Evolutionary conservation across 2,113 vertebrate genomes (phyloP).

Genomic region (Athene cunicularia): DNA sequence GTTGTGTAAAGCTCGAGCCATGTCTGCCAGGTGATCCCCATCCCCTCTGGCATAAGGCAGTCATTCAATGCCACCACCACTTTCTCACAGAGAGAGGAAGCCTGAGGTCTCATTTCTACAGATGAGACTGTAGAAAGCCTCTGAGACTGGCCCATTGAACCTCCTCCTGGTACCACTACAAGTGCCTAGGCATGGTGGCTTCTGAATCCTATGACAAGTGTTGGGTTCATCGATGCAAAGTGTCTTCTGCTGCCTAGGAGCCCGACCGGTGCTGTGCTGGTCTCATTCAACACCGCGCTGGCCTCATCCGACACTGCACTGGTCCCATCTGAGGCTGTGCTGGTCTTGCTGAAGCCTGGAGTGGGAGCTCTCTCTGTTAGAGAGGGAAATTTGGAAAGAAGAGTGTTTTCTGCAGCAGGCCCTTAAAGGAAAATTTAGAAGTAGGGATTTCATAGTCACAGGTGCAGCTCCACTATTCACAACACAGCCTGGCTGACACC

Average conservation of each 20-base stretch:
- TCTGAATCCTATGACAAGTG: neutral
- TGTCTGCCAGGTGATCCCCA: neutral
- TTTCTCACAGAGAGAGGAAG: neutral
- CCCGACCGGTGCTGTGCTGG: neutral
- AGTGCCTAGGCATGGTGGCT: neutral
- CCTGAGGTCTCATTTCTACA: neutral
- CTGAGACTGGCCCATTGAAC: neutral
- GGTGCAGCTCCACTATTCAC: neutral
- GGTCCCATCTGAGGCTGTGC: neutral
- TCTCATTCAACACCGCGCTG: neutral
- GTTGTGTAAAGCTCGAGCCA: neutral
- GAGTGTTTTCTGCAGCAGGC: neutral
- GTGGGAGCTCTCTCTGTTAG: neutral
- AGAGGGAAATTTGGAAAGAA: neutral
- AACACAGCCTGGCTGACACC: neutral
- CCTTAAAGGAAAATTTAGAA: neutral
- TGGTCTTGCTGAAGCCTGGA: neutral
- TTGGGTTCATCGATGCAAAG: neutral
- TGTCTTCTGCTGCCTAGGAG: neutral
- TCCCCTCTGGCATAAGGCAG: neutral
- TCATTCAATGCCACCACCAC: neutral
- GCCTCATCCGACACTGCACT: neutral
- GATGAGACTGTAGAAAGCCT: neutral
- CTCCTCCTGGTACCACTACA: neutral
- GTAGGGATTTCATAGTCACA: neutral